Evolutionary conservation across 2,797 vertebrate genomes (phyloP).

Genomic region (Peromyscus nudipes): DNA sequence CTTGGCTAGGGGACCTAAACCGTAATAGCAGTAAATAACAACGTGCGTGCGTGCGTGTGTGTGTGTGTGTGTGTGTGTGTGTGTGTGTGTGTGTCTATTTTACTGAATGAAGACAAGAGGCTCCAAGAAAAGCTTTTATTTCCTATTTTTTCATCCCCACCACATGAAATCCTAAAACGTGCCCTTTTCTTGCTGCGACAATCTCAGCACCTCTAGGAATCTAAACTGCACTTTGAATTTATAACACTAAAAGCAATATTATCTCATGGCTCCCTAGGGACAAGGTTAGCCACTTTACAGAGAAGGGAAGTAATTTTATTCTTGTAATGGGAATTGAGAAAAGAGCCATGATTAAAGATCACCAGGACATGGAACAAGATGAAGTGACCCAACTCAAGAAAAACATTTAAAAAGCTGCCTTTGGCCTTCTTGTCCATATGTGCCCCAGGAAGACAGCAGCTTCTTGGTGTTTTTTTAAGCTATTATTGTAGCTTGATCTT

Average conservation of each 20-base stretch:
- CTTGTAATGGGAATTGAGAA: not conserved
- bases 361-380: not conserved
- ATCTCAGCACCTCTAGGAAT: constrained; percentile 65
- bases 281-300: constrained; percentile 41
- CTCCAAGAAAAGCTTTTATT: constrained; percentile 69
- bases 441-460: not conserved
- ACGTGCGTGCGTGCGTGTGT: not conserved
- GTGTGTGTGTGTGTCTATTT: constrained; percentile 67
- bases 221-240: constrained; percentile 69
- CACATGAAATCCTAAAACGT: constrained; percentile 64
- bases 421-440: not conserved
- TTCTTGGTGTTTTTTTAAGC: not conserved
- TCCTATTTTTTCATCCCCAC: constrained; percentile 12
- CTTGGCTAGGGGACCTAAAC: constrained; percentile 17
- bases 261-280: constrained; percentile 71
- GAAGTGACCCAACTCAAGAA: not conserved
- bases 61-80: no score
- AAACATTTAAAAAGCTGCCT: not conserved
- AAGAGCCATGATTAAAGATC: constrained; percentile 35
- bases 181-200: constrained; percentile 58
- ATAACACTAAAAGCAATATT: constrained; percentile 69
- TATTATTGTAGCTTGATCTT: not conserved
- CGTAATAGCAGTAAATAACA: constrained; percentile 30
- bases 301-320: constrained; percentile 55
- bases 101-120: constrained; percentile 43